phyloP scores from a whole-genome alignment of 2,888 invertebrate genomes.

The Gibbula magus region DNA sequence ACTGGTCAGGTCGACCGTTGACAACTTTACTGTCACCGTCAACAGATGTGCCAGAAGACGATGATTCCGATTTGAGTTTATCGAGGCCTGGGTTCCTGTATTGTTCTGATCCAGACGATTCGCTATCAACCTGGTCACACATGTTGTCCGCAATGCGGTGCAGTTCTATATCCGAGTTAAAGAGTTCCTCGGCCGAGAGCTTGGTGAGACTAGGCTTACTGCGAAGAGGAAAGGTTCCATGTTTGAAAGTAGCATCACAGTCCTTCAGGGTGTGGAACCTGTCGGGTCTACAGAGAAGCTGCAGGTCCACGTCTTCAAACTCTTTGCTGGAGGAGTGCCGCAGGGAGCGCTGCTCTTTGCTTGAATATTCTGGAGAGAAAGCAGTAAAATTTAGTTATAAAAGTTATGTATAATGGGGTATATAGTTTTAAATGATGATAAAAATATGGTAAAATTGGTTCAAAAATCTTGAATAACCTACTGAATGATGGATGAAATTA shows the following conservation, averaged over 20 bases:
- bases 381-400: too few species aligned
- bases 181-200: slow-evolving; percentile 21
- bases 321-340: slow-evolving; percentile 48
- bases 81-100: neutral
- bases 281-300: slow-evolving; percentile 53
- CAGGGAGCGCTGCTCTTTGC: neutral
- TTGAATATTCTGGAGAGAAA: neutral
- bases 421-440: too few species aligned
- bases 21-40: slow-evolving; percentile 27
- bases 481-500: too few species aligned
- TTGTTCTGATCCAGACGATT: slow-evolving; percentile 20
- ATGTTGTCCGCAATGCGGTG: slow-evolving; percentile 30
- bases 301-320: slow-evolving; percentile 62
- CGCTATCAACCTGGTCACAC: slow-evolving; percentile 23
- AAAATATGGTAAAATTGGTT: too few species aligned
- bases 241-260: slow-evolving; percentile 50
- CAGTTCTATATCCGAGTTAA: slow-evolving; percentile 33
- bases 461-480: too few species aligned
- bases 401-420: too few species aligned
- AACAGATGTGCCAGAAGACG: slow-evolving; percentile 31
- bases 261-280: slow-evolving; percentile 57
- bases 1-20: neutral
- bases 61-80: slow-evolving; percentile 1
- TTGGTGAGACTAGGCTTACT: slow-evolving; percentile 47
- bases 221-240: slow-evolving; percentile 62